Base-by-base conservation (phyloP, 2,113 vertebrate species). In the Hippoglossus stenolepis region DNA sequence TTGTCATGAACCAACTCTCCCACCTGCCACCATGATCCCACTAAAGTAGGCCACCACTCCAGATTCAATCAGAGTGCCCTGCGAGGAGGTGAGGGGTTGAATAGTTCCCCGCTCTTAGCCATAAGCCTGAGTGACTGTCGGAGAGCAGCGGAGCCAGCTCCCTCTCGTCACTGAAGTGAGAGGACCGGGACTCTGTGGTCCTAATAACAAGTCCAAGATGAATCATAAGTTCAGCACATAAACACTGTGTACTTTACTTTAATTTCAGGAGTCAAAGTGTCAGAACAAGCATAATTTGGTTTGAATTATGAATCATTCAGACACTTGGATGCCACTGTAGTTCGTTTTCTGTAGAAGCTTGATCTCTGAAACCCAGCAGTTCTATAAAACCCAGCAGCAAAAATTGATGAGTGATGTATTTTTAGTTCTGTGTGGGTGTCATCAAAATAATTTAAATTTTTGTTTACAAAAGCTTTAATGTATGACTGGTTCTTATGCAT, bases 81-180 rank as follows among this genome's bases (percentile, higher is more conserved):
- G n/a, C 31, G 12, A 7, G 26, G 64, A 79, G 69, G 65, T 70
- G 64, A 82, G n/a, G 53, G 47, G 66, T 17, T 60, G 65, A 83
- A 61, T 2, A 53, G 49, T 35, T 2, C 21, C 21, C 28, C 4
- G 2, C 65, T 82, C 59, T 67, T 65, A 86, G 66, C 76, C 81
- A 83, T 43, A 70, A 80, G 67, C 62, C 80, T 70, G 76, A 80
- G 53, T 71, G 75, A 71, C 77, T 71, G 72, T 62, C 53, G 26
- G 59, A 1, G 18, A 31, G 65, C 57, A 56, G 64, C 23, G 3
- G 31, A 56, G 26, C 73, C 57, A 21, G 58, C 72, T 62, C 71
- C 71, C 69, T 59, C 73, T 77, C 71, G 62, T 70, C 61, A 47
- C 73, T 45, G 43, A 70, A 53, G 67, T 47, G 75, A 70, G 74